Conservation (phyloP, 2,797 vertebrate species). For the Otolemur crassicaudatus region DNA sequence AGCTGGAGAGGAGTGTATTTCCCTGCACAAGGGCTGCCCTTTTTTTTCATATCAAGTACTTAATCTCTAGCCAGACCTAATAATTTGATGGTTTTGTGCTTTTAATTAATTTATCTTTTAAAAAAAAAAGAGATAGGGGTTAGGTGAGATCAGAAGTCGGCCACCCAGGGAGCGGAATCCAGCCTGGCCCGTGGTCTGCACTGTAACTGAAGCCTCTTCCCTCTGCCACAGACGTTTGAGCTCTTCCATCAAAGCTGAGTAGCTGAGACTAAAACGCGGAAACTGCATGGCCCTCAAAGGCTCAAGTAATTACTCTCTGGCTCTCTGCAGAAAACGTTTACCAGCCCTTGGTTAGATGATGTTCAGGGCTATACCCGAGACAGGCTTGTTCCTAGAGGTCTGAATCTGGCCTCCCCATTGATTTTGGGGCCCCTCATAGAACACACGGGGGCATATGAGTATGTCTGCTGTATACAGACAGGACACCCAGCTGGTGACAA, state of each 20-base stretch:
- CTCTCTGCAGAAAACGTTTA: no score
- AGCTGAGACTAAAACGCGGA: no score
- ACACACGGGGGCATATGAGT: accelerated
- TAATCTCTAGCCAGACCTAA: no score
- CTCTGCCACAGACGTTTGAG: no score
- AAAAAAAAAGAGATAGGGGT: neutral
- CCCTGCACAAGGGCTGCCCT: no score
- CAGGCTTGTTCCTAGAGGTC: no score
- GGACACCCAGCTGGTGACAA: neutral
- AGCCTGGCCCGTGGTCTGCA: accelerated
- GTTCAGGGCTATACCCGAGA: neutral
- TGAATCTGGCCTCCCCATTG: accelerated
- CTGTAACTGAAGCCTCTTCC: neutral
- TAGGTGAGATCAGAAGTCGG: no score
- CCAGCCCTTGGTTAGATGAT: no score
- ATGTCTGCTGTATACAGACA: neutral
- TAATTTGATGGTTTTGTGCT: accelerated
- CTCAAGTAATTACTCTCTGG: accelerated
- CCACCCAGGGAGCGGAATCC: neutral
- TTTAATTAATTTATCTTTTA: neutral
- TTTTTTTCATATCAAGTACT: no score
- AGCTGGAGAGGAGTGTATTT: accelerated
- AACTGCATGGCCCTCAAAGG: accelerated
- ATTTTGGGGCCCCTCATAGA: accelerated
- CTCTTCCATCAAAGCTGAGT: neutral